These are phyloP conservation scores for Actenoides lindsayi DNA, from an alignment of 2,113 vertebrate genomes.

Conservation along the genomic window DNA sequence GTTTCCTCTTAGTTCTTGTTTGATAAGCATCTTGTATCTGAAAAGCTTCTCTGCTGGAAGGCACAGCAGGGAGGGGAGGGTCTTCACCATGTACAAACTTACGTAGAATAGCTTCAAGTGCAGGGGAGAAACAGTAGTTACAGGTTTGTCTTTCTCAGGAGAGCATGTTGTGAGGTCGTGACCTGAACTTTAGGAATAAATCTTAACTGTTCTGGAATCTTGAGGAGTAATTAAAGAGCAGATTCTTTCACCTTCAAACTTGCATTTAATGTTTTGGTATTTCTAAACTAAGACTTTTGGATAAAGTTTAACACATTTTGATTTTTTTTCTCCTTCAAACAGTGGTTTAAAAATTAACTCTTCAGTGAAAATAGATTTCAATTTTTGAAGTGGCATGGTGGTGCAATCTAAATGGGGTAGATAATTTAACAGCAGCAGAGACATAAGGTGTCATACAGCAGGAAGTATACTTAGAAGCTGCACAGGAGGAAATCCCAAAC, in stretches of 20 bases:
- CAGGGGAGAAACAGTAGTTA: neutral
- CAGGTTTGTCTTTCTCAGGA: neutral
- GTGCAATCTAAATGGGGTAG: neutral
- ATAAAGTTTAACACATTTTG: neutral
- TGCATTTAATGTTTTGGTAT: neutral
- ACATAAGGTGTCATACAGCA: neutral
- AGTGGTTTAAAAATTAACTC: neutral
- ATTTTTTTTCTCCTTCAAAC: neutral
- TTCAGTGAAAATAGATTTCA: neutral
- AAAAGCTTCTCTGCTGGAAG: neutral
- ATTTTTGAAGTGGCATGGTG: neutral
- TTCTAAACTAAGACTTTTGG: neutral
- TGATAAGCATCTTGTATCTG: fast-evolving
- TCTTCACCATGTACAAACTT: neutral
- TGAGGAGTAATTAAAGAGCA: neutral
- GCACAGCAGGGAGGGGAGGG: fast-evolving
- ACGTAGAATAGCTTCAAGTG: no score
- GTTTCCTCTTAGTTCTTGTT: neutral
- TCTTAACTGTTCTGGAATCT: neutral
- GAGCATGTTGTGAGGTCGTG: fast-evolving
- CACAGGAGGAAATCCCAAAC: neutral
- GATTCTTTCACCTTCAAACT: neutral
- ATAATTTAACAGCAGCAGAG: neutral
- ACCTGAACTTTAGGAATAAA: neutral
- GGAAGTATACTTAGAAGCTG: neutral